These are phyloP conservation scores for Ornithorhynchus anatinus DNA, from an alignment of 2,113 vertebrate genomes.

Conservation along the genomic window DNA sequence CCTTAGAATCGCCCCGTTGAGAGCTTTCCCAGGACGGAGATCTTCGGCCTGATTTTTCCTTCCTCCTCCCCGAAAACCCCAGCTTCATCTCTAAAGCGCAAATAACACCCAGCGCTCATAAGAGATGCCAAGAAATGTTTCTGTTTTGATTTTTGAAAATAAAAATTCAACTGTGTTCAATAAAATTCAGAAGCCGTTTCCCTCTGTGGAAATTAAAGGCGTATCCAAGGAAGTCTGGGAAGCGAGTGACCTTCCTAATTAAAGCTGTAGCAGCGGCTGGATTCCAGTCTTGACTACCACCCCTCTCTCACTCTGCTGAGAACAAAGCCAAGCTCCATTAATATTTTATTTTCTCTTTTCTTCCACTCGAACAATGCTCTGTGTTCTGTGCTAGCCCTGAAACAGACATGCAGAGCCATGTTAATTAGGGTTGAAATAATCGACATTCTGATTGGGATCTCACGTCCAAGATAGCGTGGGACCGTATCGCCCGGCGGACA, in stretches of 20 bases:
- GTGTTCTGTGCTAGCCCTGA: conserved; percentile 71
- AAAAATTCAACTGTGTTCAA: conserved; percentile 85
- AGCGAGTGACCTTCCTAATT: conserved; percentile 89
- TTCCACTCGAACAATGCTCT: conserved; percentile 88
- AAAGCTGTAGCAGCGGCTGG: conserved; percentile 87
- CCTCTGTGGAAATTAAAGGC: conserved; percentile 90
- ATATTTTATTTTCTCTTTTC: conserved; percentile 96
- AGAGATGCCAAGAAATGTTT: conserved; percentile 83
- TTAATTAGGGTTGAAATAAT: conserved; percentile 85
- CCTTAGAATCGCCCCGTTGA: conserved; percentile 70
- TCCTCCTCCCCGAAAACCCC: conserved; percentile 72
- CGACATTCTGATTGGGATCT: conserved; percentile 69
- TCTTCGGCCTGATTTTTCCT: conserved; percentile 69
- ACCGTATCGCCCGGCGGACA: neutral
- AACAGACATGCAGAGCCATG: conserved; percentile 85
- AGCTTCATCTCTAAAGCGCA: conserved; percentile 86
- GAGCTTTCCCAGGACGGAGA: conserved; percentile 74
- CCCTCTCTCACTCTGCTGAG: conserved; percentile 79
- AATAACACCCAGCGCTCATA: conserved; percentile 83
- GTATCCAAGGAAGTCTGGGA: conserved; percentile 84
- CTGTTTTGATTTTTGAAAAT: conserved; percentile 84
- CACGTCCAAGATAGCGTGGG: neutral
- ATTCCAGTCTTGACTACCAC: conserved; percentile 81
- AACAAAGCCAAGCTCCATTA: conserved; percentile 92
- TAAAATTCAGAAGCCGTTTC: conserved; percentile 82